A percentile compares a stretch with the other conserved stretches of the same genome.
Conservation (phyloP, 1,140 invertebrate species). For the Lepidurus arcticus region DNA sequence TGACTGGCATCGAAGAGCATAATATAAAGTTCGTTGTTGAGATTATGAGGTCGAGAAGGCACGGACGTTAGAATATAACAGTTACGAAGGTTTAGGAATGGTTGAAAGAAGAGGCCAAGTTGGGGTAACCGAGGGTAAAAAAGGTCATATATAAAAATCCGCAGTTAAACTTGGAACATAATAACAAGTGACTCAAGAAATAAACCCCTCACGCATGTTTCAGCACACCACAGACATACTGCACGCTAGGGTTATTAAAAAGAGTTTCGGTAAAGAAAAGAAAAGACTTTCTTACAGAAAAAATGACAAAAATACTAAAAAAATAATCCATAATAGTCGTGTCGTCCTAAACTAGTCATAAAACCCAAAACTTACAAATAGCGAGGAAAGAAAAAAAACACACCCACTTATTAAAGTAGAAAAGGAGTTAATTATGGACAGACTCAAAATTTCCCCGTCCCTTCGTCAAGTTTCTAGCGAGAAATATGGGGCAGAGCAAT, state of each 20-base stretch:
- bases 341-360: not conserved
- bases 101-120: conserved; percentile 35
- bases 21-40: conserved; percentile 16
- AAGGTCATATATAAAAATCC: not conserved
- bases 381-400: not conserved
- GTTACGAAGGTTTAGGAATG: conserved; percentile 36
- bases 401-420: not conserved
- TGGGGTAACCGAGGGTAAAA: conserved; percentile 27
- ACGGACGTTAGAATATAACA: conserved; percentile 37
- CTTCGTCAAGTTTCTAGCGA: not conserved
- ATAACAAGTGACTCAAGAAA: not conserved
- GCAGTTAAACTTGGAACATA: conserved; percentile 12
- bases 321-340: not conserved
- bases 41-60: conserved; percentile 40
- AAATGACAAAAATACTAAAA: not conserved
- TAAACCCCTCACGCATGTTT: not conserved
- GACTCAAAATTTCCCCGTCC: not conserved
- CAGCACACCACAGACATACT: conserved; percentile 1
- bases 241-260: conserved; percentile 11
- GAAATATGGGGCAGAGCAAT: conserved; percentile 23
- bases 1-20: conserved; percentile 57
- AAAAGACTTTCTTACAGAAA: not conserved
- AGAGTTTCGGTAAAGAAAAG: conserved; percentile 4
- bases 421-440: conserved; percentile 16
- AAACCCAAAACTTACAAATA: not conserved